Base-by-base conservation (phyloP, 2,888 invertebrate species). In the Entomobrya proxima region DNA sequence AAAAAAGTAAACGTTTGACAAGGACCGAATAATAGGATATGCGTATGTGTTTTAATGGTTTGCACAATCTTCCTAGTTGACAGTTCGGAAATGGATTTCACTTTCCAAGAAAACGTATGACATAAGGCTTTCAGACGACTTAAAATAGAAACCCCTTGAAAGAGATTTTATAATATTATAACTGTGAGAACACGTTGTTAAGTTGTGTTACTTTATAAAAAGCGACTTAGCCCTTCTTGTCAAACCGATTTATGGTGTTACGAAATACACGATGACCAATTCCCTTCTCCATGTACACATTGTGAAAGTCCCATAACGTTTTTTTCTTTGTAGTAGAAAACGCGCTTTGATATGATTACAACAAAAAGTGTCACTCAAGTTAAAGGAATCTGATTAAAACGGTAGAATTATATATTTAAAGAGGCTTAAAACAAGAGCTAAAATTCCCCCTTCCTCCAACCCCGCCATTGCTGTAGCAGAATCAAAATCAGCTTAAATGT, bases 21-120 rank as follows among this genome's bases (percentile, higher is more conserved):
- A 47, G n/a, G n/a, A 47, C n/a, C 15, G 47, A 50, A 78, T 72
- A 67, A 50, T 67, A 80, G 86, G 86, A 86, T 87, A 86, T 64
- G 85, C 77, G 76, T 83, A n/a, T n/a, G n/a, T n/a, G n/a, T n/a
- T n/a, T 80, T 86, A 87, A 87, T 84, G 84, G 88, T 81, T 27
- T 87, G 86, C 86, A 88, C 88, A 87, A 87, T 81, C 84, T 85
- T 74, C 81, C 69, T 50, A 86, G 88, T 88, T 89, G 89, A 89
- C 89, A 89, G 89, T 88, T 88, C 86, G 88, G 88, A 89, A 89
- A 89, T 88, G 88, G 88, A 89, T 88, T 88, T 89, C 88, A 87
- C 85, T 88, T 85, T 86, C 76, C 61, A 44, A 75, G 76, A 86
- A 75, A 61, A 85, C 52, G 15, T 5, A 58, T 6, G 27, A 55